These are phyloP conservation scores for Maccullochella peelii DNA, from an alignment of 2,113 vertebrate species.

Conservation along the genomic window DNA sequence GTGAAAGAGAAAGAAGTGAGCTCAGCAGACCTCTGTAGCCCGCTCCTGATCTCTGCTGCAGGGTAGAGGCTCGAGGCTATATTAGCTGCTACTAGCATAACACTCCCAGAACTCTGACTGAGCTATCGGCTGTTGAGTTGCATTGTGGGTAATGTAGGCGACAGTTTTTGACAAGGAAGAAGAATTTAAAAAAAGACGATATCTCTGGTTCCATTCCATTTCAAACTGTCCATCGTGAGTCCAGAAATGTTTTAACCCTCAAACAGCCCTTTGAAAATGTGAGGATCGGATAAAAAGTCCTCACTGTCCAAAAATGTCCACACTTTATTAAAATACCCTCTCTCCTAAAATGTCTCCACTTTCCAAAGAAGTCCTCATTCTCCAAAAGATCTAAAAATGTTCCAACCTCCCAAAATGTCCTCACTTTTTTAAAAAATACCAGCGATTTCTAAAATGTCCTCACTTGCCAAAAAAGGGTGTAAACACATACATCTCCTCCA, in stretches of 20 bases:
- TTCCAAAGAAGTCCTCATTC: neutral
- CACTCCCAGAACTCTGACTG: neutral
- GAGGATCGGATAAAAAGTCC: neutral
- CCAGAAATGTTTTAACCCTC: neutral
- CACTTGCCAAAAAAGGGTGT: neutral
- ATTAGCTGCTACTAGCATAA: neutral
- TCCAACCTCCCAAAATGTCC: too few relatives aligned
- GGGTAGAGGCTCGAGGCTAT: neutral
- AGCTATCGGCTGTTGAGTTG: neutral
- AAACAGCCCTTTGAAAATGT: neutral
- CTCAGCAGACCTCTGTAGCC: neutral
- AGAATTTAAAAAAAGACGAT: neutral
- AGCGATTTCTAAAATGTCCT: neutral
- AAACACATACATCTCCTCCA: neutral
- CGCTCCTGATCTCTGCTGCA: neutral
- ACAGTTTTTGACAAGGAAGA: neutral
- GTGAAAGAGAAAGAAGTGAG: neutral
- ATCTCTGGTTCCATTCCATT: neutral
- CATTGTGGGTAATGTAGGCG: neutral
- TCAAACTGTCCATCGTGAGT: too few relatives aligned
- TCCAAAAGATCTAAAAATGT: too few relatives aligned
- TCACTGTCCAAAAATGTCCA: neutral
- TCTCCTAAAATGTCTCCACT: neutral
- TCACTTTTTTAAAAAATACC: neutral
- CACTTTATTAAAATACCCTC: too few relatives aligned